These are phyloP conservation scores for Perognathus longimembris DNA, from an alignment of 2,113 vertebrate species.

Conservation along the genomic window DNA sequence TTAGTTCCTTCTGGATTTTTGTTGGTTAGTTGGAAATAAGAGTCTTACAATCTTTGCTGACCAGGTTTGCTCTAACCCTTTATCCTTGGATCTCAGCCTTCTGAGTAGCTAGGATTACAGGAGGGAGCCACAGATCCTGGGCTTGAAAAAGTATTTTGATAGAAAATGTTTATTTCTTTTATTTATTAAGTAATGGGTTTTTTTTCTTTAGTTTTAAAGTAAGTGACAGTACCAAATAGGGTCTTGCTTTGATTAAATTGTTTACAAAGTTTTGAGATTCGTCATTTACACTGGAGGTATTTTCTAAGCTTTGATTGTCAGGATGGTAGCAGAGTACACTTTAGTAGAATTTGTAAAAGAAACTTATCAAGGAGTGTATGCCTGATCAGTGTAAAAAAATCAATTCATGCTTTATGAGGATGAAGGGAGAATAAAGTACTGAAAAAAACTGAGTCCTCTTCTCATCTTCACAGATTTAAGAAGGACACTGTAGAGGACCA, in stretches of 20 bases:
- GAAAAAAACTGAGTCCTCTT: background rate
- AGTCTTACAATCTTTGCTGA: no score
- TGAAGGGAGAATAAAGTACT: background rate
- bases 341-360: constrained; percentile 67
- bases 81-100: no score
- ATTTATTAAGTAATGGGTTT: background rate
- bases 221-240: constrained; percentile 23
- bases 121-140: no score
- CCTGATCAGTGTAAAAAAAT: constrained; percentile 33
- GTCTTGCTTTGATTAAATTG: background rate
- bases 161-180: background rate
- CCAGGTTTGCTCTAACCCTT: no score
- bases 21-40: no score
- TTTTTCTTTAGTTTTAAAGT: constrained; percentile 11
- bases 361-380: constrained; percentile 13
- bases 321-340: background rate
- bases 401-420: constrained; percentile 2
- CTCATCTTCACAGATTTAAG: background rate
- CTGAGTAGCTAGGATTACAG: no score
- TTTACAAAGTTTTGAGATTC: constrained; percentile 36
- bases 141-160: background rate
- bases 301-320: constrained; percentile 38
- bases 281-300: background rate
- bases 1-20: no score
- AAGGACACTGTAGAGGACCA: background rate